Evolutionary conservation across 2,113 vertebrate species (phyloP).

Genomic region (Fulmarus glacialis): DNA sequence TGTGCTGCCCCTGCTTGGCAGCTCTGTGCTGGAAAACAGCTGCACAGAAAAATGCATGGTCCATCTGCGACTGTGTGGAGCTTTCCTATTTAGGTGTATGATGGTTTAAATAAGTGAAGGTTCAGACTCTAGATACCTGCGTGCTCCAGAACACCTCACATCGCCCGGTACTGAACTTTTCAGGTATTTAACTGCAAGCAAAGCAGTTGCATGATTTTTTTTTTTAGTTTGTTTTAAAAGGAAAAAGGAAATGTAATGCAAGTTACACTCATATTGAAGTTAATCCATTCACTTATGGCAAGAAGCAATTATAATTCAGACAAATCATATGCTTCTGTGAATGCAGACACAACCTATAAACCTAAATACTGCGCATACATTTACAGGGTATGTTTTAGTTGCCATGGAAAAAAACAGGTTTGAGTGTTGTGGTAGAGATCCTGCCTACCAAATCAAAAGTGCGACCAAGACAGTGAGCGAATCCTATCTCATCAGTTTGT

Average conservation of each 20-base stretch:
- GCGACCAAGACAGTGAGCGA: not conserved
- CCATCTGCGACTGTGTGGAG: accelerated
- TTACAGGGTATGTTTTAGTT: not conserved
- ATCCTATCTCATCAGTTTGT: too few relatives aligned
- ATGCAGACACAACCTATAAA: not conserved
- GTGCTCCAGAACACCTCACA: accelerated
- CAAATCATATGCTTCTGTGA: not conserved
- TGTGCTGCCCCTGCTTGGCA: not conserved
- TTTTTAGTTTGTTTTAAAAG: not conserved
- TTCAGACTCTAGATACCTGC: accelerated
- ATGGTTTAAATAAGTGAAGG: not conserved
- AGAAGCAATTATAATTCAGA: not conserved
- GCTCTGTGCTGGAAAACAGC: not conserved
- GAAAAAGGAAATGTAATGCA: not conserved
- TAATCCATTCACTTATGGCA: not conserved
- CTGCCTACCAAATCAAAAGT: not conserved
- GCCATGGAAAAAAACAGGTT: not conserved
- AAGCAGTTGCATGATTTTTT: not conserved
- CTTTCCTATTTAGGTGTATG: accelerated
- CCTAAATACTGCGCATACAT: accelerated
- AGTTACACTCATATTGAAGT: not conserved
- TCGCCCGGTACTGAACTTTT: not conserved
- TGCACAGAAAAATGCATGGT: accelerated
- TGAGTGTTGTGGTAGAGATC: not conserved
- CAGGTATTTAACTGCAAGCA: not conserved